Evolutionary conservation across 2,888 invertebrate species (phyloP), one percentile per base, ranked within the genome.

Genomic region (Tenthredo mesomela): DNA sequence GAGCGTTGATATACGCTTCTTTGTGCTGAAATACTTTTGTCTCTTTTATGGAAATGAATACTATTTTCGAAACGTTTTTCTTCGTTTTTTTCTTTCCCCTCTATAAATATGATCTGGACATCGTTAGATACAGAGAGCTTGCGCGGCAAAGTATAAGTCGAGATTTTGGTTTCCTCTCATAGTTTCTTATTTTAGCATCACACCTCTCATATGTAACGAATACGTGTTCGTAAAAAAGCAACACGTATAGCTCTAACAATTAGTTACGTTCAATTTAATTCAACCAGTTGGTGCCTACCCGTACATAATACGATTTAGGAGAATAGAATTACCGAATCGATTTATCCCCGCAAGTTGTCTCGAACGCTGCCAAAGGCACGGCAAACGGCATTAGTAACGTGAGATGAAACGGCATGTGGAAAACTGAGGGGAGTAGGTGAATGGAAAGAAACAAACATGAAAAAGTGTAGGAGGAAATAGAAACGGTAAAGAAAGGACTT

Each of bases 311-410:
- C 80, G 80, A 80, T 80, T 80, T 21, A 21, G 80, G 5, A 37
- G 65, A 80, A 80, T 80, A 61, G 80, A 80, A 80, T 80, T 80
- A 80, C 80, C 25, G n/a, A 65, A 80, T 80, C 80, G 80, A 80
- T 80, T 80, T 80, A 80, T 80, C 61, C 61, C 65, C 80, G 43
- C 43, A 65, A 65, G 80, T 80, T 61, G 80, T 65, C 80, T 47
- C 67, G 43, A 84, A 47, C 77, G 58, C 40, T 77, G 58, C n/a
- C 58, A 58, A 80, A 82, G 70, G 50, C 70, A 85, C 82, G 85
- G 86, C 87, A 87, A 87, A 87, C 85, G 86, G 87, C 85, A 87
- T 87, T 87, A 87, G 87, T 87, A 87, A 87, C 78, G 82, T 84
- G 87, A 87, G 87, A 87, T 85, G 85, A 80, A 65, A 80, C 65